Conservation (phyloP, 2,797 vertebrate species). For the Taeniopygia guttata region DNA sequence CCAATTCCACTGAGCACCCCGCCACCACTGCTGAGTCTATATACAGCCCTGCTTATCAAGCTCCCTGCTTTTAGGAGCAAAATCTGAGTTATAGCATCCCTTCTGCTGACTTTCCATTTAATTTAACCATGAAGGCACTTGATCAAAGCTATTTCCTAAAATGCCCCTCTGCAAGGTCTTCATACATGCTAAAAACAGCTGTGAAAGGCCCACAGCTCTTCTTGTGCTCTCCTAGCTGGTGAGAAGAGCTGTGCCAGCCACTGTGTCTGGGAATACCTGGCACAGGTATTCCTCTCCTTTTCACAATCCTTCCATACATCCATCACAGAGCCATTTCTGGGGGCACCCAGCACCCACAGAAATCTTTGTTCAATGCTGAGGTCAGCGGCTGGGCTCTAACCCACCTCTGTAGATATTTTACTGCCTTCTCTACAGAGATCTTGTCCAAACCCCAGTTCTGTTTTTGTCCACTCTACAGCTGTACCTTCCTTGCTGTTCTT, state of each 20-base stretch:
- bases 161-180: not conserved
- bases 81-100: not conserved
- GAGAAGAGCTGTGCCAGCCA: not conserved
- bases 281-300: not conserved
- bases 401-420: not conserved
- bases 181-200: not conserved
- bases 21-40: not conserved
- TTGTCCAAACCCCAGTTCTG: not conserved
- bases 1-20: not conserved
- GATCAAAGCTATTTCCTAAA: not conserved
- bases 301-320: not conserved
- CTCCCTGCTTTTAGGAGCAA: not conserved
- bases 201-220: not conserved
- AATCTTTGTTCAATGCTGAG: not conserved
- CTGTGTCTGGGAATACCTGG: not conserved
- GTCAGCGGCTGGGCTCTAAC: not conserved
- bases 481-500: not conserved
- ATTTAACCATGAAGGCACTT: not conserved
- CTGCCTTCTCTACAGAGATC: not conserved
- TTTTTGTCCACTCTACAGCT: not conserved
- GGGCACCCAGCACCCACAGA: not conserved
- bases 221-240: not conserved
- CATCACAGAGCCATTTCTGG: accelerated
- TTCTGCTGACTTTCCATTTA: not conserved
- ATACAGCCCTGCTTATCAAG: not conserved